Evolutionary conservation across 2,113 vertebrate genomes (phyloP).

Genomic region (Dipodomys merriami): DNA sequence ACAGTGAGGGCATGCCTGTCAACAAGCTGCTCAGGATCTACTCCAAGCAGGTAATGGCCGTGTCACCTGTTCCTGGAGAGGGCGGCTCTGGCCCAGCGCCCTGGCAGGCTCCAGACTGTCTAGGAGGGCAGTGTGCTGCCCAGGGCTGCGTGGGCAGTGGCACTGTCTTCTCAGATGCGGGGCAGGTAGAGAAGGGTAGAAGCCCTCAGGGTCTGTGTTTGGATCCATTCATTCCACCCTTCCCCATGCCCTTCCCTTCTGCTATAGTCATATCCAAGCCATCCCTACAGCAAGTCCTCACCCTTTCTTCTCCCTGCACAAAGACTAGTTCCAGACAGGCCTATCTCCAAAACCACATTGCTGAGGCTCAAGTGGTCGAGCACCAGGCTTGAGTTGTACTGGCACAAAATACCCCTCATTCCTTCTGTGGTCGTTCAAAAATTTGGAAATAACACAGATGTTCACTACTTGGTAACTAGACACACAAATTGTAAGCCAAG

Average conservation of each 20-base stretch:
- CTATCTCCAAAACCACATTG: too few relatives aligned
- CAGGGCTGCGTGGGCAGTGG: not conserved
- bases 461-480: not conserved
- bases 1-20: constrained; percentile 90
- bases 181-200: accelerated
- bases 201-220: not conserved
- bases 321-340: not conserved
- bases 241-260: too few relatives aligned
- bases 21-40: constrained; percentile 95
- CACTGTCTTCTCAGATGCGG: not conserved
- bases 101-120: accelerated
- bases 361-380: too few relatives aligned
- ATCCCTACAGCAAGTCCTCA: not conserved
- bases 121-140: not conserved
- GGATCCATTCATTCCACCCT: accelerated
- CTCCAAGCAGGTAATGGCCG: constrained; percentile 91
- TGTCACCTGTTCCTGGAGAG: accelerated
- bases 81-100: accelerated
- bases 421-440: not conserved
- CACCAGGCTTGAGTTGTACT: too few relatives aligned
- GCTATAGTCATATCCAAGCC: not conserved
- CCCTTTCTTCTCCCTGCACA: not conserved
- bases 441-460: not conserved
- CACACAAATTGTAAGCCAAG: not conserved
- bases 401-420: too few relatives aligned